Conservation (phyloP, 2,797 vertebrate genomes). For the Ficedula albicollis region DNA sequence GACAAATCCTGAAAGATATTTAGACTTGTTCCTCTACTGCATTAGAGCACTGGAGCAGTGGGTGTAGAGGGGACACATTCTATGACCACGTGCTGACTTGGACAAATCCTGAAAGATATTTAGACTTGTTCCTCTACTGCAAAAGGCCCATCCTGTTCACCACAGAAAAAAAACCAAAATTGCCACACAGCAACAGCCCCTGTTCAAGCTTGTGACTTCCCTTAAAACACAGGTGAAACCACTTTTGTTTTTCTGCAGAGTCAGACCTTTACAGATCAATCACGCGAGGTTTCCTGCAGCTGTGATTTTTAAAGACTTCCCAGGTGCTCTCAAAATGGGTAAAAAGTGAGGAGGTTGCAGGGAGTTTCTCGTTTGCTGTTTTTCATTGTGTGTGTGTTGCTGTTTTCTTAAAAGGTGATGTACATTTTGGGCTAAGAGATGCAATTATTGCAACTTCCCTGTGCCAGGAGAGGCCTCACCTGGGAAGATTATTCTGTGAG, state of each 20-base stretch:
- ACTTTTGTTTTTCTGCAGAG: background rate
- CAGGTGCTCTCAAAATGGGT: background rate
- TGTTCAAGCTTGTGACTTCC: background rate
- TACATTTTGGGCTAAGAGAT: fast-evolving
- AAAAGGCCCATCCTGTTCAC: background rate
- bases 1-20: background rate
- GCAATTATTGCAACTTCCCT: fast-evolving
- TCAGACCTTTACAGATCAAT: background rate
- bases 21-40: background rate
- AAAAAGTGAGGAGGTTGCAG: fast-evolving
- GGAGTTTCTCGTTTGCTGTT: background rate
- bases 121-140: background rate
- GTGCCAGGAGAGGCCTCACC: background rate
- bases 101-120: background rate
- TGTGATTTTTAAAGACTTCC: background rate
- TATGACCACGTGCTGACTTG: fast-evolving
- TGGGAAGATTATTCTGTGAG: fast-evolving
- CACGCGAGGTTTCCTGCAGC: background rate
- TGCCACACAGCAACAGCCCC: background rate
- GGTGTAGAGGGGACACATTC: no score
- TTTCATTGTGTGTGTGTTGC: fast-evolving
- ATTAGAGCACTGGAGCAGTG: no score
- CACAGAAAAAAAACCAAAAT: background rate
- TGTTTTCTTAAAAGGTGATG: background rate
- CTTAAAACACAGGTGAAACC: background rate